Percentiles rank a stretch among this genome's conserved stretches.
Conservation (phyloP, 2,888 invertebrate genomes). For the Drosophila recens region DNA sequence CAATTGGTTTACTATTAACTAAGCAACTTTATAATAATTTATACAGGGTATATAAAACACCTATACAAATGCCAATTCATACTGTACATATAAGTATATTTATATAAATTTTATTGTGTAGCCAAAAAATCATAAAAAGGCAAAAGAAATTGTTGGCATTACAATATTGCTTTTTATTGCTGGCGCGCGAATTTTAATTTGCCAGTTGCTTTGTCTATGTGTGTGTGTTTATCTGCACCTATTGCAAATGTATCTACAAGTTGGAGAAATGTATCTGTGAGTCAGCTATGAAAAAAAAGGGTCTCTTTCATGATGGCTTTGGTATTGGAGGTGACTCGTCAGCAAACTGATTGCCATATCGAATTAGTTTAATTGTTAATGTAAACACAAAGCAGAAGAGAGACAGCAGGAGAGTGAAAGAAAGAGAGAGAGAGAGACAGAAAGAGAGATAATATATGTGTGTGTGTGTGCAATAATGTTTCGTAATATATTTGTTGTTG, state of each 20-base stretch:
- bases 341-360: slow-evolving; percentile 70
- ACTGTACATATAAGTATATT: slow-evolving; percentile 20
- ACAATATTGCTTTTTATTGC: slow-evolving; percentile 71
- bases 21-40: background rate
- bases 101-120: slow-evolving; percentile 43
- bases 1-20: background rate
- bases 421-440: slow-evolving; percentile 14
- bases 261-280: slow-evolving; percentile 44
- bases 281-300: slow-evolving; percentile 57
- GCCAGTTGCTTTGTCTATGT: slow-evolving; percentile 47
- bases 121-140: slow-evolving; percentile 26
- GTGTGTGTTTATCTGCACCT: slow-evolving; percentile 39
- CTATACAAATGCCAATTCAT: background rate
- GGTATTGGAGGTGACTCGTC: slow-evolving; percentile 45
- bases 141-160: slow-evolving; percentile 62
- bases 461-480: slow-evolving; percentile 58
- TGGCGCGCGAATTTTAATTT: slow-evolving; percentile 70
- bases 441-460: slow-evolving; percentile 2
- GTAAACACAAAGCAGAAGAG: slow-evolving; percentile 40
- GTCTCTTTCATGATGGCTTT: slow-evolving; percentile 40
- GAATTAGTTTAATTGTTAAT: slow-evolving; percentile 78
- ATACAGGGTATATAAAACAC: slow-evolving; percentile 10
- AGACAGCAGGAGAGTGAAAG: background rate
- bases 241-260: slow-evolving; percentile 21
- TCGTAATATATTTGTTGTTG: slow-evolving; percentile 63